Percentiles rank a stretch among this genome's conserved stretches.
Conservation (phyloP, 1,140 invertebrate species). For the Sycophila sp. region DNA sequence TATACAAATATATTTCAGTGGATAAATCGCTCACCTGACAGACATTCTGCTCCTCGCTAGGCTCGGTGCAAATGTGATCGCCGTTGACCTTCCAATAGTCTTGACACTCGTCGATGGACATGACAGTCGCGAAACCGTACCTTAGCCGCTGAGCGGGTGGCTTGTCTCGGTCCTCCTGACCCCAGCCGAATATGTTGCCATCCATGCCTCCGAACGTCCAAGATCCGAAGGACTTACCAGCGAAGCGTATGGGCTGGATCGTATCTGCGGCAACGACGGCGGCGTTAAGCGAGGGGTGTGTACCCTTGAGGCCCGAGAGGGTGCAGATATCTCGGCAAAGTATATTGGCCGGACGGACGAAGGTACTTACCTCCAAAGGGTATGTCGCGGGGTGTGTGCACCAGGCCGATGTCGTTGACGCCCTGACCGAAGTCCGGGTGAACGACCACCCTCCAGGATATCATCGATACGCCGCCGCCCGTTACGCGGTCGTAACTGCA, state of each 20-base stretch:
- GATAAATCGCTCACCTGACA: slow-evolving; percentile 47
- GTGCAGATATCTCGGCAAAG: no score
- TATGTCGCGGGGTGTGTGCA: slow-evolving; percentile 42
- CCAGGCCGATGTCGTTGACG: slow-evolving; percentile 38
- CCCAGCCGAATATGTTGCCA: slow-evolving; percentile 39
- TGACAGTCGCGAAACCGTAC: slow-evolving; percentile 38
- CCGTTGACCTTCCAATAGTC: slow-evolving; percentile 31
- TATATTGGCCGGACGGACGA: no score
- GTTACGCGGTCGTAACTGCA: slow-evolving; percentile 24
- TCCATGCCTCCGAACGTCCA: slow-evolving; percentile 8
- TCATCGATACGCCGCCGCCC: slow-evolving; percentile 37
- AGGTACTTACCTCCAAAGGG: slow-evolving; percentile 39
- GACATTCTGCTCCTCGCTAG: slow-evolving; percentile 28
- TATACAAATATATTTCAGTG: no score
- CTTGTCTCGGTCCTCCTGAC: slow-evolving; percentile 8
- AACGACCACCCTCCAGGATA: neutral
- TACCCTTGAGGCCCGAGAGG: no score
- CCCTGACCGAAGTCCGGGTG: slow-evolving; percentile 26
- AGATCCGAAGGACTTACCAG: neutral
- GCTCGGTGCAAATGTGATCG: slow-evolving; percentile 40
- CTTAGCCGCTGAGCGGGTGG: slow-evolving; percentile 34
- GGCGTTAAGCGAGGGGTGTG: no score
- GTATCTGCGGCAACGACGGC: no score
- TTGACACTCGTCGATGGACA: slow-evolving; percentile 40
- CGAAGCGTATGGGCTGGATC: slow-evolving; percentile 39